These are phyloP conservation scores for Altica lythri DNA, from an alignment of 2,888 invertebrate genomes.

Conservation along the genomic window DNA sequence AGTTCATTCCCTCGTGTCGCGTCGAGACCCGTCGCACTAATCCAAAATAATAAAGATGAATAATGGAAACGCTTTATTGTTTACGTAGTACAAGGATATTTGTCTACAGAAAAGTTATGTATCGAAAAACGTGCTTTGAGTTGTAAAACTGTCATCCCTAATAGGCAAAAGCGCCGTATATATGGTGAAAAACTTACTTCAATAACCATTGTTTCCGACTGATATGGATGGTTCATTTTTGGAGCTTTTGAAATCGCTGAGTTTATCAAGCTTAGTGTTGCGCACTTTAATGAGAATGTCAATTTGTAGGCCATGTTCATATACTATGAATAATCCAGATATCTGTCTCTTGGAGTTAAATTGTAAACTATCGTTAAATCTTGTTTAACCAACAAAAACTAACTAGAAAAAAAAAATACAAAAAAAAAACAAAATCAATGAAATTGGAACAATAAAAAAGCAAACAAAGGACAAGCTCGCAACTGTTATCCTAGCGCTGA, in stretches of 20 bases:
- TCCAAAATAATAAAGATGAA: conserved; percentile 25
- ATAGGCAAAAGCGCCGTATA: conserved; percentile 18
- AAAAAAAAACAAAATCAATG: too few species aligned
- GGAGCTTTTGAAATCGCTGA: not conserved
- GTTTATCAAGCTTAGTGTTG: not conserved
- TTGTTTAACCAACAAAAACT: too few species aligned
- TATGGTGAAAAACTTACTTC: conserved; percentile 9
- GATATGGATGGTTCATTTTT: conserved; percentile 10
- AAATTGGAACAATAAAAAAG: too few species aligned
- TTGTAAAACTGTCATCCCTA: conserved; percentile 22
- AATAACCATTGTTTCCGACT: conserved; percentile 15
- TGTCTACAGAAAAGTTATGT: conserved; percentile 20
- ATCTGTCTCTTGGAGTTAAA: too few species aligned
- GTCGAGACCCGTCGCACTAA: conserved; percentile 12
- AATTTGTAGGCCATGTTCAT: too few species aligned
- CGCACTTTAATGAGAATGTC: not conserved
- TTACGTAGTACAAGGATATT: conserved; percentile 21
- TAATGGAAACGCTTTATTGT: conserved; percentile 23
- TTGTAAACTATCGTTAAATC: too few species aligned
- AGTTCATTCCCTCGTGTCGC: conserved; percentile 9
- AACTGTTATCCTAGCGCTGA: too few species aligned
- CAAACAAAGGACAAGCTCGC: too few species aligned
- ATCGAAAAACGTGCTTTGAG: conserved; percentile 20
- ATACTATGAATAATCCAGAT: too few species aligned
- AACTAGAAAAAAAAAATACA: too few species aligned